A percentile compares a stretch with the other conserved stretches of the same genome.
Evolutionary conservation across 2,797 vertebrate genomes (phyloP).

Genomic region (Chaunax sp.): DNA sequence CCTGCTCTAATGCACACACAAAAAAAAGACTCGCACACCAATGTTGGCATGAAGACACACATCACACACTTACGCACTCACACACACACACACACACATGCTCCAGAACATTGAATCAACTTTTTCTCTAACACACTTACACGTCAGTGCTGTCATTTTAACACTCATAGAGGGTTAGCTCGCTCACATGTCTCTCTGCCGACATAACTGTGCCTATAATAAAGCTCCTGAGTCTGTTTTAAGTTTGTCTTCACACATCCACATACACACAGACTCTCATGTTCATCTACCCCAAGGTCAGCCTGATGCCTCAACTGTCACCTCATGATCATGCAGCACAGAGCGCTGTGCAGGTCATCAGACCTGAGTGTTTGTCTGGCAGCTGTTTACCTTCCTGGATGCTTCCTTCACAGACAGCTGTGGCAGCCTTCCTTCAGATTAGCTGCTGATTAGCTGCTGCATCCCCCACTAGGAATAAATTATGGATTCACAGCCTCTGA

Average conservation of each 20-base stretch:
- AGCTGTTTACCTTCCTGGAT: slow-evolving; percentile 30
- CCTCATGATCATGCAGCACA: slow-evolving; percentile 17
- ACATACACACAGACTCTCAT: background rate
- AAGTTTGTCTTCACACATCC: slow-evolving; percentile 3
- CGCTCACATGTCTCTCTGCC: too few relatives aligned
- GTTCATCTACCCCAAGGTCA: slow-evolving; percentile 8
- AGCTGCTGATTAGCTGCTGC: slow-evolving; percentile 33
- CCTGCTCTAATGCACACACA: slow-evolving; percentile 15
- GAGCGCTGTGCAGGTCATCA: slow-evolving; percentile 23
- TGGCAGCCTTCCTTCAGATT: slow-evolving; percentile 23
- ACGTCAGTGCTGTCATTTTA: slow-evolving; percentile 35
- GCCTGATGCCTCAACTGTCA: slow-evolving; percentile 35
- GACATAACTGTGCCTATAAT: slow-evolving; percentile 36
- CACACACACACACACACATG: background rate
- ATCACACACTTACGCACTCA: slow-evolving; percentile 5
- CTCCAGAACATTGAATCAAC: slow-evolving; percentile 17
- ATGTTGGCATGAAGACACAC: slow-evolving; percentile 10
- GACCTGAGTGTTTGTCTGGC: slow-evolving; percentile 27
- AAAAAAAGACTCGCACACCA: slow-evolving; percentile 9
- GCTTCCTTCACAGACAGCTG: slow-evolving; percentile 46
- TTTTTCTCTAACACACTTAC: slow-evolving; percentile 25
- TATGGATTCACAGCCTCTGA: slow-evolving; percentile 31
- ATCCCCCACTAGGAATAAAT: slow-evolving; percentile 26
- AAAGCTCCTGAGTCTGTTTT: slow-evolving; percentile 11
- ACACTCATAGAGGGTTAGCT: slow-evolving; percentile 29